Conservation (phyloP, 2,888 invertebrate species). For the Drosophila multiciliata region DNA sequence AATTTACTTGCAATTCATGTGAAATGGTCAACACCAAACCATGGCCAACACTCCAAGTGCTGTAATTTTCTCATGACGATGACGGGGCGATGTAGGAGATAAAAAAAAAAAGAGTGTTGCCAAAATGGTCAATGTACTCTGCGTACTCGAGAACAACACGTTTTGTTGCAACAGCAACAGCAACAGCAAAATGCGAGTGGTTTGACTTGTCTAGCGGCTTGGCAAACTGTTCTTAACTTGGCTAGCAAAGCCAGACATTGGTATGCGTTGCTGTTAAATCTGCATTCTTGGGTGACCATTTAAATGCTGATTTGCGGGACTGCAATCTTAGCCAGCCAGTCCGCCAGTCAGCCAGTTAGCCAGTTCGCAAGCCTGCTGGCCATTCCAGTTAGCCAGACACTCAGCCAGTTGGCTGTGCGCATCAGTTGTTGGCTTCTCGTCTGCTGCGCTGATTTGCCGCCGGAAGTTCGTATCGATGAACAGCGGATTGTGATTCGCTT, state of each 20-base stretch:
- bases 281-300: constrained; percentile 74
- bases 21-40: constrained; percentile 47
- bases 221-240: constrained; percentile 52
- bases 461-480: constrained; percentile 62
- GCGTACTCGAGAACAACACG: not conserved
- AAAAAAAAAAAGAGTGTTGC: constrained; percentile 50
- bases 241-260: constrained; percentile 48
- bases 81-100: constrained; percentile 27
- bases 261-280: constrained; percentile 76
- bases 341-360: not conserved
- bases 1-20: constrained; percentile 77
- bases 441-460: constrained; percentile 81
- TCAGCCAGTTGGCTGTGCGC: constrained; percentile 51
- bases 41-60: constrained; percentile 48
- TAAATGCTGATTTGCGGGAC: constrained; percentile 60
- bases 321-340: constrained; percentile 34
- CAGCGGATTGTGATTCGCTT: constrained; percentile 28
- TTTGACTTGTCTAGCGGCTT: constrained; percentile 72
- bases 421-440: constrained; percentile 60
- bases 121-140: constrained; percentile 77
- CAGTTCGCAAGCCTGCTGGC: not conserved
- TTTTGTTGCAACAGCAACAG: constrained; percentile 2
- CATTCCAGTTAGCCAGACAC: constrained; percentile 11
- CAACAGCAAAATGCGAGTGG: constrained; percentile 51
- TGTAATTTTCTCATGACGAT: constrained; percentile 74